phyloP scores from a whole-genome alignment of 2,888 invertebrate species.

The Meliscaeva auricollis region DNA sequence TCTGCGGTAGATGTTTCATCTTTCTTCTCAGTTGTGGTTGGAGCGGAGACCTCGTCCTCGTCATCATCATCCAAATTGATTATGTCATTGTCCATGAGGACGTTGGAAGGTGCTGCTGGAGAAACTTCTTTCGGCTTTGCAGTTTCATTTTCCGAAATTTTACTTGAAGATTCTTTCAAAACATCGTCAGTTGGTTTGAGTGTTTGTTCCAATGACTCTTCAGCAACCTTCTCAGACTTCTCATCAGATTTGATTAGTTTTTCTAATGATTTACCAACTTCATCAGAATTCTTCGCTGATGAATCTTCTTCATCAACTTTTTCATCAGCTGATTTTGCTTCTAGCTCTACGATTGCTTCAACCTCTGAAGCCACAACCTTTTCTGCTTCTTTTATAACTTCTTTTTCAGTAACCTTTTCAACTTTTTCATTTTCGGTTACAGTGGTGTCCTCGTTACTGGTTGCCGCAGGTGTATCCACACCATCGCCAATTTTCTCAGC shows the following conservation, averaged over 20 bases:
- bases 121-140: neutral
- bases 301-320: neutral
- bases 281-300: neutral
- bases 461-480: neutral
- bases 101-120: neutral
- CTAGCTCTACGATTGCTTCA: neutral
- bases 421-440: neutral
- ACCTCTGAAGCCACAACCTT: neutral
- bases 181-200: neutral
- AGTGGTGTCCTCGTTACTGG: too few relatives aligned
- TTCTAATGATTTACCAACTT: neutral
- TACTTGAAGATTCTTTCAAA: neutral
- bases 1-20: conserved; percentile 31
- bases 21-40: neutral
- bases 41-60: conserved; percentile 59
- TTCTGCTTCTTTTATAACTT: neutral
- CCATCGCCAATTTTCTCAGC: neutral
- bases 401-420: conserved; percentile 3
- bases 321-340: neutral
- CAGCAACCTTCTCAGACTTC: neutral
- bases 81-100: conserved; percentile 77
- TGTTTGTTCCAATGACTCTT: neutral
- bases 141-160: neutral
- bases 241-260: neutral
- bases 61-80: conserved; percentile 79